Percentiles rank a stretch among this genome's conserved stretches.
Evolutionary conservation across 2,797 vertebrate genomes (phyloP).

Genomic region (Eulemur mongoz): DNA sequence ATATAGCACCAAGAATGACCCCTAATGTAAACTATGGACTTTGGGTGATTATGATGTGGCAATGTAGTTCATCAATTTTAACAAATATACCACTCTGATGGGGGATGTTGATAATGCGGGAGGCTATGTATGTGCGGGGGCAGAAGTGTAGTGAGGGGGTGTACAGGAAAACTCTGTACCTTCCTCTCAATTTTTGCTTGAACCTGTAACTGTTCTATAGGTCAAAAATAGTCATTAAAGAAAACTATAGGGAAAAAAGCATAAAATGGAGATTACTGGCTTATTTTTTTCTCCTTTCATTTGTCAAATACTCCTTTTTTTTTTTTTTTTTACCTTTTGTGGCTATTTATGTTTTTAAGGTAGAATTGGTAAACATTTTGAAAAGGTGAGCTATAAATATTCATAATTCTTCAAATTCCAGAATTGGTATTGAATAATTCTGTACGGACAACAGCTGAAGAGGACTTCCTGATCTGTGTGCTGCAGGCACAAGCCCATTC

Average conservation of each 20-base stretch:
- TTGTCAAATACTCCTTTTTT: not conserved
- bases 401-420: not conserved
- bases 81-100: not conserved
- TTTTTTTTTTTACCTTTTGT: not conserved
- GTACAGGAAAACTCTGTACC: not conserved
- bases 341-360: not conserved
- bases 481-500: not conserved
- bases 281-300: not conserved
- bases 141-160: not conserved
- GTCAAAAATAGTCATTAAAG: not conserved
- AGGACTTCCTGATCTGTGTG: not conserved
- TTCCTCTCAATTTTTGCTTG: not conserved
- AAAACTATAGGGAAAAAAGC: not conserved
- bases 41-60: not conserved
- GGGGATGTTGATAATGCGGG: no score
- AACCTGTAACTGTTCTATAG: not conserved
- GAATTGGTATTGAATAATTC: not conserved
- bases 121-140: rapidly evolving
- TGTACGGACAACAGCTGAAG: not conserved
- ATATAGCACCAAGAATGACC: not conserved
- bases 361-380: not conserved
- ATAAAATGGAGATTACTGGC: not conserved
- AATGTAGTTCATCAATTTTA: not conserved
- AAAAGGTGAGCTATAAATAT: not conserved
- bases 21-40: not conserved